These are phyloP conservation scores for Cybosia mesomella DNA, from an alignment of 2,888 invertebrate species.

Conservation along the genomic window DNA sequence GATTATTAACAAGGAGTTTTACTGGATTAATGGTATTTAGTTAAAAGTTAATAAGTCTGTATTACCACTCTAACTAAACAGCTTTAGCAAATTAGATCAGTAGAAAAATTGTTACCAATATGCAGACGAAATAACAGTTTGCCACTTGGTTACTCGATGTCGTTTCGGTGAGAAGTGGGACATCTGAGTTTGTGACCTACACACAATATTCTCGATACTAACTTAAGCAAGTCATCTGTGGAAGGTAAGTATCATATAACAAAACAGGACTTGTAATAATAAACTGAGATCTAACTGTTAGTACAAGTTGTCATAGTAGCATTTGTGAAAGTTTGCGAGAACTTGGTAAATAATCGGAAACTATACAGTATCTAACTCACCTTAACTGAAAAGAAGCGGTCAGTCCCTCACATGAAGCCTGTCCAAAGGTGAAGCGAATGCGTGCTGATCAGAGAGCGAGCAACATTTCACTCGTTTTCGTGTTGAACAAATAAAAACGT, in stretches of 20 bases:
- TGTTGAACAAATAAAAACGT: constrained; percentile 74
- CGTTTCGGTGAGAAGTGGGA: constrained; percentile 78
- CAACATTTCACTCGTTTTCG: constrained; percentile 83
- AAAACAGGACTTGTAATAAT: constrained; percentile 9
- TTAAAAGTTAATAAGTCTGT: neutral
- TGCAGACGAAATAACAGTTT: constrained; percentile 75
- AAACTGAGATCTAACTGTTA: constrained; percentile 8
- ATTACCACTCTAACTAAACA: constrained; percentile 21
- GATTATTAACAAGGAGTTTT: neutral
- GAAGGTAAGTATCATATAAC: constrained; percentile 18
- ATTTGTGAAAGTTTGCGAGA: constrained; percentile 46
- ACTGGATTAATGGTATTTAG: neutral
- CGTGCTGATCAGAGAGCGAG: constrained; percentile 70
- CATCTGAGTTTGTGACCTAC: constrained; percentile 80
- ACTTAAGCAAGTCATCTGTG: constrained; percentile 31
- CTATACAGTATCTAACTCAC: constrained; percentile 57
- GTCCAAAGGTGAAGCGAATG: constrained; percentile 66
- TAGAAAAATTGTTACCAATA: constrained; percentile 53
- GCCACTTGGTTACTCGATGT: constrained; percentile 71
- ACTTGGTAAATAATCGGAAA: constrained; percentile 37
- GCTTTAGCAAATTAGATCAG: constrained; percentile 59
- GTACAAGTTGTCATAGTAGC: constrained; percentile 21
- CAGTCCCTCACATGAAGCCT: constrained; percentile 78
- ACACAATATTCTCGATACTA: constrained; percentile 65
- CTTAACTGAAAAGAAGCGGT: constrained; percentile 66